Base-by-base conservation (phyloP, 2,113 vertebrate species). In the Triplophysa rosa region DNA sequence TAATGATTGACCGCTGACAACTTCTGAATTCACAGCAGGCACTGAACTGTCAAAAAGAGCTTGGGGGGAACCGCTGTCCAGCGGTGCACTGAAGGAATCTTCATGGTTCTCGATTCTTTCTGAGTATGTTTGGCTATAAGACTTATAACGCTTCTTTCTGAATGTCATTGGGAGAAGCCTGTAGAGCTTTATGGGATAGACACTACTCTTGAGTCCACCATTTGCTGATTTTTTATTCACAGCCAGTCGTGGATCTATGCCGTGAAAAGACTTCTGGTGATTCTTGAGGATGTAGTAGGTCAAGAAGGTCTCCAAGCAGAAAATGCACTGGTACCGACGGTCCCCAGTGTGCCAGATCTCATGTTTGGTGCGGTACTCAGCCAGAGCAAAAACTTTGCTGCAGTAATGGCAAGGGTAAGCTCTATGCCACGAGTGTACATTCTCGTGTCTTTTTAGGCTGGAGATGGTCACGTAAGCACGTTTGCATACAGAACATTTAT, bases 301-400 rank as follows among this genome's bases (percentile, higher is more conserved):
- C 95, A 99, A 96, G 85, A 99, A 99, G 8, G 97, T 97, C 89
- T 99, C 97, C 23, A 98, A 90, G 81, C 98, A 99, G 89, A 99
- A 99, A 82, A 99, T 99, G 86, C 98, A 99, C 89, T 99, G 98
- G 79, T 99, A 99, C 0, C 98, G 94, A 8, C 98, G 93, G 78
- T 99, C 98, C 8, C 97, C 98, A 0, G 98, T 99, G 86, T 99
- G 98, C 98, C 98, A 99, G 81, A 99, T 95, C 87, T 99, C 98
- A 7, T 99, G 98, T 13, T 98, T 96, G 45, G 97, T 99, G 54
- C 98, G 95, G 82, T 99, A 99, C 86, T 99, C 98, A 0, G 98
- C 98, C 86, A 99, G 84, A 0, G 98, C 98, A n/a, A 99, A 99
- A 0, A 99, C 97, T 86, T 99, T 99, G 89, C 95, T 98, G 89